Base-by-base conservation (phyloP, 2,797 vertebrate species). In the Amblyraja radiata region DNA sequence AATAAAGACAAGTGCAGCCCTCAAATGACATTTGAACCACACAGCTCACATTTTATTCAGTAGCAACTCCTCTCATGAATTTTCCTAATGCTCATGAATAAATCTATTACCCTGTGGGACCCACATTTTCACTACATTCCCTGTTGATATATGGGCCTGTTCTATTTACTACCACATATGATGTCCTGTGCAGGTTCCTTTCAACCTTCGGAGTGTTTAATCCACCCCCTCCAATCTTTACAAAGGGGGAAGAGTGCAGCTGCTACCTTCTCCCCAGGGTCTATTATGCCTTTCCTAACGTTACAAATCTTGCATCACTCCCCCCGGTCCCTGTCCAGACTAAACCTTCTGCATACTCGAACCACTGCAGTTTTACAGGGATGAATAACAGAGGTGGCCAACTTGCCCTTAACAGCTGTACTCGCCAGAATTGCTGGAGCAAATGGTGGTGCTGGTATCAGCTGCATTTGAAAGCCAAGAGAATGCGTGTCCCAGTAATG, bases 21-120 rank as follows among this genome's bases (percentile, higher is more conserved):
- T 54, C 68, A 39, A 28, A 39, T 73, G 10, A 71, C 90, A 54
- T 71, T 74, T 74, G 28, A 91, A 91, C 90, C 73, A 92, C 2
- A 11, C 68, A 74, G 28, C 76, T 92, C 71, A 71, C 36, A 92
- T 92, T 76, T 92, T 92, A 54, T 76, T 92, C 90, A 76, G 21
- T 71, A 0, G 5, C 76, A 92, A 68, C 63, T 88, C 68, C 61
- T 73, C 63, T 88, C 63, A 28, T 74, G 90, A 92, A 92, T 92
- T 74, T 92, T 74, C 5, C 36, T 76, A 54, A 76, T 74, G 90
- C 90, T 92, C 90, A 92, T 92, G 90, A 92, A 92, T 92, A 92
- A 92, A 74, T 92, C 39, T 71, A 76, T 46, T 54, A 25, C 68
- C 90, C 90, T 18, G 39, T 54, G 90, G 90, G 90, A 76, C 23